phyloP scores from a whole-genome alignment of 2,797 vertebrate genomes.

The Eospalax fontanierii region DNA sequence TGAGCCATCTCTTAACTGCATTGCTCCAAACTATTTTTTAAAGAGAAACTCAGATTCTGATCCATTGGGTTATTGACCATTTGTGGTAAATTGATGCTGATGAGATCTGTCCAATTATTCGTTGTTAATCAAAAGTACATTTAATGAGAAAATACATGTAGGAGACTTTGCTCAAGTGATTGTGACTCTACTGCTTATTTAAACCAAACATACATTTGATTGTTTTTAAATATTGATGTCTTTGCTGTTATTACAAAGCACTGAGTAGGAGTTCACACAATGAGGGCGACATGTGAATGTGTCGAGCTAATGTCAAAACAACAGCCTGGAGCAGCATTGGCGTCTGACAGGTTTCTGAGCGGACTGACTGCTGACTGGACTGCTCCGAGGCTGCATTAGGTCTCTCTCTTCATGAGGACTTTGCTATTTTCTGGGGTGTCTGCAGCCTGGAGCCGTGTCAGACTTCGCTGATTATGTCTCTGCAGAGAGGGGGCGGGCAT shows the following conservation, averaged over 20 bases:
- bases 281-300: conserved; percentile 88
- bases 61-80: conserved; percentile 29
- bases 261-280: conserved; percentile 90
- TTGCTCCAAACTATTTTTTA: conserved; percentile 40
- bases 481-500: conserved; percentile 65
- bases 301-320: conserved; percentile 90
- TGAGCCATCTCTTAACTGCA: background rate
- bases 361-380: conserved; percentile 85
- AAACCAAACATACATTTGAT: conserved; percentile 87
- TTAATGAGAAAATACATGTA: conserved; percentile 39
- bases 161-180: conserved; percentile 65
- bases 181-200: conserved; percentile 82
- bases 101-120: conserved; percentile 14
- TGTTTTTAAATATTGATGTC: conserved; percentile 91
- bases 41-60: conserved; percentile 38
- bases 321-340: conserved; percentile 86
- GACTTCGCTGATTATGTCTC: conserved; percentile 75
- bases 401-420: conserved; percentile 79
- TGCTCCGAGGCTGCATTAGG: conserved; percentile 75
- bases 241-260: conserved; percentile 89
- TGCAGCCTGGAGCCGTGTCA: conserved; percentile 82
- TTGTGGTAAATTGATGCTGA: conserved; percentile 29
- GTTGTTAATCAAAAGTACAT: conserved; percentile 44
- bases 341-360: conserved; percentile 88
- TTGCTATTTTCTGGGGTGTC: conserved; percentile 77